Conservation (phyloP, 2,888 invertebrate species). For the Syritta pipiens region DNA sequence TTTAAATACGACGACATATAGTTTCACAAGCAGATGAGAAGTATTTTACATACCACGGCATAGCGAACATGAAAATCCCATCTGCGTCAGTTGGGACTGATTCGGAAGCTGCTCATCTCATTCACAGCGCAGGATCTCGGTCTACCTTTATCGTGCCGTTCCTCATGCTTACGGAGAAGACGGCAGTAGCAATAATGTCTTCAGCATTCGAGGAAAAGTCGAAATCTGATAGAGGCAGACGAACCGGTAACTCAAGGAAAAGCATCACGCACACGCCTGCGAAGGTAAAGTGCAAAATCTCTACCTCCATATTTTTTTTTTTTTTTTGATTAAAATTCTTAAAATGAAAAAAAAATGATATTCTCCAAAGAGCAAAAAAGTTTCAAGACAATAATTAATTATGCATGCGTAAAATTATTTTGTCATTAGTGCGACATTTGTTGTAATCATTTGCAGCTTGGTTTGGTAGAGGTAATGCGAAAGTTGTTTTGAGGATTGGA, state of each 20-base stretch:
- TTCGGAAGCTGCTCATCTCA: slow-evolving; percentile 35
- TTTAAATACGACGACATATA: slow-evolving; percentile 49
- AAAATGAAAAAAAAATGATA: not conserved
- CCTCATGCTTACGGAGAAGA: not conserved
- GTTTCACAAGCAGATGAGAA: slow-evolving; percentile 39
- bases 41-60: slow-evolving; percentile 49
- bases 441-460: slow-evolving; percentile 27
- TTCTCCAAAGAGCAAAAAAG: not conserved
- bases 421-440: slow-evolving; percentile 48
- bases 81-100: slow-evolving; percentile 54
- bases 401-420: slow-evolving; percentile 52
- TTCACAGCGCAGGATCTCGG: not conserved
- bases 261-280: not conserved
- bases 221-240: slow-evolving; percentile 8
- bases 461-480: not conserved
- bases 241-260: slow-evolving; percentile 4
- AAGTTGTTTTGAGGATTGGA: not conserved
- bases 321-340: not conserved
- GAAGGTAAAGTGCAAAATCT: not conserved
- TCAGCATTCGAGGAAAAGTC: no score
- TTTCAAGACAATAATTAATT: slow-evolving; percentile 39
- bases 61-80: slow-evolving; percentile 57
- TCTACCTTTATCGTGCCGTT: no score
- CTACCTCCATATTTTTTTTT: not conserved
- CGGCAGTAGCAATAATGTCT: not conserved